phyloP scores from a whole-genome alignment of 2,888 invertebrate genomes.

The Morinoia aosen region DNA sequence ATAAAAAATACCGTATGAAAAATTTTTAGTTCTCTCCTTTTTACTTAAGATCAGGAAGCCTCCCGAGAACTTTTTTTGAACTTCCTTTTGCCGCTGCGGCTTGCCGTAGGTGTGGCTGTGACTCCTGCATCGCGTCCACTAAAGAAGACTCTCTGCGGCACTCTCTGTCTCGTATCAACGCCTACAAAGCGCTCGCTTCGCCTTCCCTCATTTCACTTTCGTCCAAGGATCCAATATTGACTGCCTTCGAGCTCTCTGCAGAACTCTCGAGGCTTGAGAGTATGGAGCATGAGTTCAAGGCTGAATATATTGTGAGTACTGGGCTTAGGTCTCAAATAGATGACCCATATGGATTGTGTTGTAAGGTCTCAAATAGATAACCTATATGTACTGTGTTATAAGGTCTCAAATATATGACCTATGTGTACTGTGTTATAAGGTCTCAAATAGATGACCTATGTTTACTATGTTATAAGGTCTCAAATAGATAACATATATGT shows the following conservation, averaged over 20 bases:
- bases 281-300: conserved; percentile 95
- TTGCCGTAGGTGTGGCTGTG: conserved; percentile 84
- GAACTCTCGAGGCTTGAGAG: conserved; percentile 88
- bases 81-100: background rate
- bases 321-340: background rate
- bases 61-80: too few relatives aligned
- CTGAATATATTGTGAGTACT: conserved; percentile 85
- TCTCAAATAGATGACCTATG: background rate
- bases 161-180: conserved; percentile 87
- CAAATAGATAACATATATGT: too few relatives aligned
- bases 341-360: background rate
- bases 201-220: conserved; percentile 94
- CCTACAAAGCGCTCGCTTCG: conserved; percentile 90
- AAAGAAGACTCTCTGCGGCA: conserved; percentile 84
- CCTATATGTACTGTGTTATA: too few relatives aligned
- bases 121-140: conserved; percentile 88
- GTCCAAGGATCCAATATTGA: conserved; percentile 92
- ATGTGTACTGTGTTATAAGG: too few relatives aligned
- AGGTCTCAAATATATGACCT: too few relatives aligned
- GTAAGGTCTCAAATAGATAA: too few relatives aligned
- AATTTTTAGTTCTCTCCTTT: too few relatives aligned
- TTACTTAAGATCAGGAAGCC: too few relatives aligned
- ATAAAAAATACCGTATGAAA: too few relatives aligned
- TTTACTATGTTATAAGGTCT: background rate
- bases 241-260: conserved; percentile 95